phyloP scores from a whole-genome alignment of 2,113 vertebrate genomes.

The Okapia johnstoni region DNA sequence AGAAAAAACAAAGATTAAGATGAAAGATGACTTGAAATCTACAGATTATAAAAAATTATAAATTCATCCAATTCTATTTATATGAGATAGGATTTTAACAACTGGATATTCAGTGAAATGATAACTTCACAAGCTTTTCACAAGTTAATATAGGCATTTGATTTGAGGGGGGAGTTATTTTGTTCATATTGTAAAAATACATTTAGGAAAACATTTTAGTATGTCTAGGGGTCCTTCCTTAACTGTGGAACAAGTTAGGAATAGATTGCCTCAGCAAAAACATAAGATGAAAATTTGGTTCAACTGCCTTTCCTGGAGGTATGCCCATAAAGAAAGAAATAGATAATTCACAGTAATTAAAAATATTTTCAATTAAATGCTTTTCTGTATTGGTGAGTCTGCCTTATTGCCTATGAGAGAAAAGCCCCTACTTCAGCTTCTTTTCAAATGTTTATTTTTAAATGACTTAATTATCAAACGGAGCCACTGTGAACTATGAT shows the following conservation, averaged over 20 bases:
- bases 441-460: slow-evolving; percentile 48
- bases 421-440: background rate
- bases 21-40: slow-evolving; percentile 38
- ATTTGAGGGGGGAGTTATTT: background rate
- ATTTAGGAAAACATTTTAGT: slow-evolving; percentile 23
- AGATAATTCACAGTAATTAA: slow-evolving; percentile 60
- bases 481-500: background rate
- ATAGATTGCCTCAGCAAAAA: slow-evolving; percentile 42
- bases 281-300: slow-evolving; percentile 39
- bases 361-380: slow-evolving; percentile 60
- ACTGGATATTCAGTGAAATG: background rate
- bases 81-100: slow-evolving; percentile 17
- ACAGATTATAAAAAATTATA: slow-evolving; percentile 25
- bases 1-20: slow-evolving; percentile 49
- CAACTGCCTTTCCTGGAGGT: slow-evolving; percentile 47
- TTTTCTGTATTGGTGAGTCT: background rate
- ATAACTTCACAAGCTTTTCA: background rate
- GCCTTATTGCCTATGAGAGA: slow-evolving; percentile 19
- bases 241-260: background rate
- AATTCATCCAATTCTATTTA: slow-evolving; percentile 17
- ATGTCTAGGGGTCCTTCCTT: background rate
- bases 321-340: slow-evolving; percentile 45
- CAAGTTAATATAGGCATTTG: background rate
- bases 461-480: slow-evolving; percentile 52
- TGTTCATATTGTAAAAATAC: slow-evolving; percentile 22